Base-by-base conservation (phyloP, 2,888 invertebrate species). In the Caenorhabditis angaria region DNA sequence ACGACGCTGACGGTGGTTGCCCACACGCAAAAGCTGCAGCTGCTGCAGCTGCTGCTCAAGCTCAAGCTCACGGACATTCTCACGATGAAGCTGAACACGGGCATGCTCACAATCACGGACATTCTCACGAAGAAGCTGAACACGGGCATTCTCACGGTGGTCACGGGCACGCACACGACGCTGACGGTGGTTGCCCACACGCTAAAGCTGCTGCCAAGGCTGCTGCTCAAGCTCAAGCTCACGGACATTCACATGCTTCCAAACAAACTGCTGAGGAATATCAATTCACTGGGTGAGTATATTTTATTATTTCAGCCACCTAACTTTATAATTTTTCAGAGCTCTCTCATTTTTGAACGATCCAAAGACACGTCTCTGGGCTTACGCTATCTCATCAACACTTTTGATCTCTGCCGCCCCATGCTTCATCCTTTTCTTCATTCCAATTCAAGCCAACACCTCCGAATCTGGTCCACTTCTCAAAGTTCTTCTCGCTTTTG, bases 381-480 rank as follows among this genome's bases (percentile, higher is more conserved):
- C 82, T 12, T 82, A 86, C 61, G 76, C 81, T 18, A 78, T 88
- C 56, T 85, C 85, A 6, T 94, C 97, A 1, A 99, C 99, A 0
- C 88, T 96, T 10, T 90, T 97, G 65, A 97, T 99, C 87, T 97
- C 97, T 88, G 92, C 94, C 63, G 95, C 94, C 5, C 99, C 99
- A 0, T 95, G 95, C 88, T 90, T 97, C 54, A 92, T 99, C 77
- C 90, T 99, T 6, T 93, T 94, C 87, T 91, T 95, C 72, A 94
- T 99, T 83, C 97, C 97, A 0, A 90, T 99, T 56, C 71, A 85
- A 78, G 80, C 82, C 18, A 83, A 86, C 69, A 82, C 81, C 2
- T 77, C 77, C 2, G 87, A 85, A 20, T 82, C 76, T 32, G 82
- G 68, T 41, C 74, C 84, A 25, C 75, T 87, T 27, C 78, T 87